Conservation (phyloP, 2,797 vertebrate species). For the Stomatorhinus walkeri region DNA sequence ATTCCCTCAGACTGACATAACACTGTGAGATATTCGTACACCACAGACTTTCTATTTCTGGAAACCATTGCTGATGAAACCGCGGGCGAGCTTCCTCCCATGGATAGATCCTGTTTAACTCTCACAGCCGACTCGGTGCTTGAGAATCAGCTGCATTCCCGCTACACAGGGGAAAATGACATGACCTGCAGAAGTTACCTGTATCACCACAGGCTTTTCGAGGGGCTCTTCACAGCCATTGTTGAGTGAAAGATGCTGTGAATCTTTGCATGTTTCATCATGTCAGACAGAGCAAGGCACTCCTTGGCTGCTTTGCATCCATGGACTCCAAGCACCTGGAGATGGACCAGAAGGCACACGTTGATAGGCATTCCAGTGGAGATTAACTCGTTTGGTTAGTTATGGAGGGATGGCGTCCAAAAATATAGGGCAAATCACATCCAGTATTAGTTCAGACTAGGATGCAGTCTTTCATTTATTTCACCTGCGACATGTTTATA, state of each 20-base stretch:
- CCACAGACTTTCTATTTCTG: not conserved
- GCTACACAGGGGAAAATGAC: not conserved
- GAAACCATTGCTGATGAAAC: not conserved
- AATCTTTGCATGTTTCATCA: not conserved
- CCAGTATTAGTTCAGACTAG: not conserved
- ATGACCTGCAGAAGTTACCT: not conserved
- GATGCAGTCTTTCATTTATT: not conserved
- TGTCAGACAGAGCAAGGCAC: not conserved
- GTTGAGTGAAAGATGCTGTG: not conserved
- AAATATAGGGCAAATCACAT: not conserved
- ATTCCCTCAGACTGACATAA: slow-evolving; percentile 9
- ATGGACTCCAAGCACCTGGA: not conserved
- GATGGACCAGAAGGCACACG: not conserved
- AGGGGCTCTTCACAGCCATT: not conserved
- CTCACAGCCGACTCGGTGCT: not conserved
- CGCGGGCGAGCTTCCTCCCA: not conserved
- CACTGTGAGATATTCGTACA: not conserved
- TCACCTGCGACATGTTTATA: not conserved
- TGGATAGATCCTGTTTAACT: not conserved
- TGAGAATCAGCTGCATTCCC: not conserved
- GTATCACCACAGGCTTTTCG: not conserved
- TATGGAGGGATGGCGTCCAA: not conserved
- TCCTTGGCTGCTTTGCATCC: not conserved
- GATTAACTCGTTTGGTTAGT: not conserved
- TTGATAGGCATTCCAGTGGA: not conserved